phyloP scores from a whole-genome alignment of 2,113 vertebrate species.

The Tenebrosternarchus preto region DNA sequence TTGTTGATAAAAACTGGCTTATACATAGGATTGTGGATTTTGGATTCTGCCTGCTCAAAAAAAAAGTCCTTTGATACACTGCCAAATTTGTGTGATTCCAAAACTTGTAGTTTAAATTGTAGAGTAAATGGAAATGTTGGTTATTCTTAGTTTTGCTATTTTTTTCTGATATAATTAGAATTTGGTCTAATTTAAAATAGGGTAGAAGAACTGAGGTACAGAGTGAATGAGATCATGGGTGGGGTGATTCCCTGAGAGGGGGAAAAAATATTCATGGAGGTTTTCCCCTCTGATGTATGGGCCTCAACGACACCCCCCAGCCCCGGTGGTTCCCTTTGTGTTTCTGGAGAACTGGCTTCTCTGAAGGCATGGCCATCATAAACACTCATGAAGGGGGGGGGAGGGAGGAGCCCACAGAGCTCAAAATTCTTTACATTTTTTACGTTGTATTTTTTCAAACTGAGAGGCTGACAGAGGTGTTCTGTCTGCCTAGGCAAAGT shows the following conservation, averaged over 20 bases:
- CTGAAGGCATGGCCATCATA: conserved; percentile 39
- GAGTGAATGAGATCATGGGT: conserved; percentile 3
- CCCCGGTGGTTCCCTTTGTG: conserved; percentile 39
- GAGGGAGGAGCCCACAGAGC: conserved; percentile 48
- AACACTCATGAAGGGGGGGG: conserved; percentile 41
- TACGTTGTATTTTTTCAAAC: conserved; percentile 26
- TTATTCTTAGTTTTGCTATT: not conserved
- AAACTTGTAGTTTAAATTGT: not conserved
- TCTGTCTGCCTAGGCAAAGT: not conserved
- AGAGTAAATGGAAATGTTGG: not conserved
- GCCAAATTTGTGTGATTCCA: too few species aligned
- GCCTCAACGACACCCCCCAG: conserved; percentile 20
- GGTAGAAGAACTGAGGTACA: not conserved
- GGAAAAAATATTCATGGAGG: conserved; percentile 32
- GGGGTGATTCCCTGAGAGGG: conserved; percentile 21
- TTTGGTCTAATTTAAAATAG: not conserved
- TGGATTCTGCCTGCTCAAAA: too few species aligned
- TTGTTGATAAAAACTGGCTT: too few species aligned
- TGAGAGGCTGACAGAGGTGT: conserved; percentile 5
- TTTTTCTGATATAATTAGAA: not conserved
- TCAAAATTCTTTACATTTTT: conserved; percentile 68
- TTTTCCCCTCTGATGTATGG: conserved; percentile 37
- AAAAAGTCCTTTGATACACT: too few species aligned
- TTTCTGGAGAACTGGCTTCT: conserved; percentile 37
- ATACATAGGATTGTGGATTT: too few species aligned